Conservation (phyloP, 1,140 invertebrate species). For the Aradophagus sp. region DNA sequence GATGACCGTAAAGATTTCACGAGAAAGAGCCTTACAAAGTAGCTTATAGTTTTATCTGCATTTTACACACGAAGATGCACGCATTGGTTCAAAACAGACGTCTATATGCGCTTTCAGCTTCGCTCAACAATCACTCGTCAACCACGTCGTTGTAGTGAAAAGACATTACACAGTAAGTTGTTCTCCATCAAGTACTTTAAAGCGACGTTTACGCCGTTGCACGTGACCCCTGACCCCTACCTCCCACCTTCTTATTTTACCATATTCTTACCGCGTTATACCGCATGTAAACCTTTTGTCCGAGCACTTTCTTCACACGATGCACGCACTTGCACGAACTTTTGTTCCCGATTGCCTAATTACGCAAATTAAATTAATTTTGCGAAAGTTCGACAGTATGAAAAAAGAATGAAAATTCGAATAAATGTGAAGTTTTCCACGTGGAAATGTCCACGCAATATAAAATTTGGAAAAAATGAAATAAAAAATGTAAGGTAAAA, state of each 20-base stretch:
- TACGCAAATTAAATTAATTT: no score
- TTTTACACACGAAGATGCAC: conserved; percentile 57
- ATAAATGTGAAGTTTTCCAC: no score
- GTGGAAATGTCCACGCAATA: no score
- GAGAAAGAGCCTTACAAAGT: conserved; percentile 38
- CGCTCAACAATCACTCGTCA: conserved; percentile 62
- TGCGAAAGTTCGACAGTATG: no score
- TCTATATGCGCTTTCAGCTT: conserved; percentile 63
- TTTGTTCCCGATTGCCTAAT: conserved; percentile 1
- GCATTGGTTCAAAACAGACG: conserved; percentile 51
- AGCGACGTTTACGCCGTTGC: conserved; percentile 50
- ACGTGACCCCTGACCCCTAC: conserved; percentile 14
- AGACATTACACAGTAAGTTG: conserved; percentile 62
- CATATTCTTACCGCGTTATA: conserved; percentile 21
- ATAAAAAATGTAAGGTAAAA: no score
- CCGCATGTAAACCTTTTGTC: no score
- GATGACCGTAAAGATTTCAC: conserved; percentile 24
- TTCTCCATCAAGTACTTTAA: conserved; percentile 54
- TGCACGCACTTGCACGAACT: conserved; percentile 26
- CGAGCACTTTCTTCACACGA: conserved; percentile 39
- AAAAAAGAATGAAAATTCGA: no score
- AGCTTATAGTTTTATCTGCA: conserved; percentile 49
- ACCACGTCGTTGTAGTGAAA: conserved; percentile 64
- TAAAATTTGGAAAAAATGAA: no score
- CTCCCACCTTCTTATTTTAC: conserved; percentile 17